Evolutionary conservation across 2,113 vertebrate species (phyloP).

Genomic region (Nothobranchius furzeri): DNA sequence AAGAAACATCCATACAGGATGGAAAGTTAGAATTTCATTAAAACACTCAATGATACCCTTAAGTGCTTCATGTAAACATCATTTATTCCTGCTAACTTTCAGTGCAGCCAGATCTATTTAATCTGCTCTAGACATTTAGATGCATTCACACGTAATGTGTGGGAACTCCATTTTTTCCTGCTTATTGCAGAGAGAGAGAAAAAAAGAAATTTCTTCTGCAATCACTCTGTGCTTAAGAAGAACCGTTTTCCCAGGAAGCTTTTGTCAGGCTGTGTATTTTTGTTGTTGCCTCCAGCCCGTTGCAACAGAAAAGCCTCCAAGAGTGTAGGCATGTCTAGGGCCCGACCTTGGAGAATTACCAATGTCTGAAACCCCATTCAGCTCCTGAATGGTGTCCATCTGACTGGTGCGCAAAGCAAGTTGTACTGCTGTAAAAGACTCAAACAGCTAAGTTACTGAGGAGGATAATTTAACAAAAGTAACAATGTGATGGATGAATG

Average conservation of each 20-base stretch:
- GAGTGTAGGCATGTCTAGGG: slow-evolving; percentile 67
- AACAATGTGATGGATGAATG: slow-evolving; percentile 12
- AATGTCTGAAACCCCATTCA: slow-evolving; percentile 65
- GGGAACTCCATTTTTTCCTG: neutral
- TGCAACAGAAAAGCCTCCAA: slow-evolving; percentile 55
- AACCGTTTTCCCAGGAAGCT: slow-evolving; percentile 41
- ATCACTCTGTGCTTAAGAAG: slow-evolving; percentile 40
- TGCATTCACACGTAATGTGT: neutral
- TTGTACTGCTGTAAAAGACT: slow-evolving; percentile 40
- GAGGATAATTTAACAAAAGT: slow-evolving; percentile 4
- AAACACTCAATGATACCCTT: slow-evolving; percentile 2
- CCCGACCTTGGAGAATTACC: slow-evolving; percentile 69
- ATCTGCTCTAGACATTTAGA: neutral
- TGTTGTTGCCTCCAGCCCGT: slow-evolving; percentile 44
- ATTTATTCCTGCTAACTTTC: neutral
- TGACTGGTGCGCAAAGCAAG: slow-evolving; percentile 47
- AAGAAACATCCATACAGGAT: slow-evolving; percentile 37
- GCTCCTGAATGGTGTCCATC: slow-evolving; percentile 39
- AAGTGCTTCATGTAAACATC: neutral
- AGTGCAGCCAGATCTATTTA: neutral
- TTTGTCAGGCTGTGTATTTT: slow-evolving; percentile 46
- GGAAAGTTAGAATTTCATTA: slow-evolving; percentile 15
- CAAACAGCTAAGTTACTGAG: slow-evolving; percentile 51
- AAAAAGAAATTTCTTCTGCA: neutral
- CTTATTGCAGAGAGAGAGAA: neutral